Percentiles rank a stretch among this genome's conserved stretches.
Evolutionary conservation across 23 tunicate genomes (phyloP).

Genomic region (Aplidium turbinatum): DNA sequence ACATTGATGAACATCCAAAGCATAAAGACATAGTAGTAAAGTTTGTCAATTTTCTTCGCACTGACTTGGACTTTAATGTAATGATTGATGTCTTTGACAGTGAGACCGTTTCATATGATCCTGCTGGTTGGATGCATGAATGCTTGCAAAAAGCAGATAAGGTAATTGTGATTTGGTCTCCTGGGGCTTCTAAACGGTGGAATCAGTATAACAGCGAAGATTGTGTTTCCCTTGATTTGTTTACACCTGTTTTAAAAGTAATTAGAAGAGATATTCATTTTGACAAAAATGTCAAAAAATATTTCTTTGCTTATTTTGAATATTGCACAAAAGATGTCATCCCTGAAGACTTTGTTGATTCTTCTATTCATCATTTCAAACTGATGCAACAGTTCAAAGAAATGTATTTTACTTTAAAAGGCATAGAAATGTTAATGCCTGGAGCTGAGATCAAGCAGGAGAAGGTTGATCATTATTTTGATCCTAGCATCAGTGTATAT

Average conservation of each 20-base stretch:
- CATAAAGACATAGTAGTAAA: slow-evolving; percentile 45
- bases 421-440: slow-evolving; percentile 30
- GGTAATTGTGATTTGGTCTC: slow-evolving; percentile 64
- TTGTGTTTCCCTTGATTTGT: slow-evolving; percentile 26
- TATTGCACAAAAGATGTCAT: slow-evolving; percentile 45
- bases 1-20: slow-evolving; percentile 42
- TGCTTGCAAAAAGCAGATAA: slow-evolving; percentile 46
- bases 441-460: slow-evolving; percentile 26
- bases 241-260: slow-evolving; percentile 48
- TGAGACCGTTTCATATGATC: slow-evolving; percentile 2
- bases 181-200: slow-evolving; percentile 34
- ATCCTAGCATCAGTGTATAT: slow-evolving; percentile 14
- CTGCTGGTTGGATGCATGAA: slow-evolving; percentile 41
- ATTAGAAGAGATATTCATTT: slow-evolving; percentile 32
- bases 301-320: slow-evolving; percentile 58
- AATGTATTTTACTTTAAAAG: slow-evolving; percentile 50
- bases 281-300: slow-evolving; percentile 40
- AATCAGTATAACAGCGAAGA: slow-evolving; percentile 16
- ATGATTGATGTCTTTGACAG: slow-evolving; percentile 35
- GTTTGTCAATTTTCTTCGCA: slow-evolving; percentile 49
- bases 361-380: slow-evolving; percentile 8
- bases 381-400: slow-evolving; percentile 62
- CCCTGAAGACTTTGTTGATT: slow-evolving; percentile 35
- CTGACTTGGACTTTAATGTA: slow-evolving; percentile 60
- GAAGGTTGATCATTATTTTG: slow-evolving; percentile 48